These are phyloP conservation scores for Rhinolophus sinicus DNA, from an alignment of 2,113 vertebrate species.

Conservation along the genomic window DNA sequence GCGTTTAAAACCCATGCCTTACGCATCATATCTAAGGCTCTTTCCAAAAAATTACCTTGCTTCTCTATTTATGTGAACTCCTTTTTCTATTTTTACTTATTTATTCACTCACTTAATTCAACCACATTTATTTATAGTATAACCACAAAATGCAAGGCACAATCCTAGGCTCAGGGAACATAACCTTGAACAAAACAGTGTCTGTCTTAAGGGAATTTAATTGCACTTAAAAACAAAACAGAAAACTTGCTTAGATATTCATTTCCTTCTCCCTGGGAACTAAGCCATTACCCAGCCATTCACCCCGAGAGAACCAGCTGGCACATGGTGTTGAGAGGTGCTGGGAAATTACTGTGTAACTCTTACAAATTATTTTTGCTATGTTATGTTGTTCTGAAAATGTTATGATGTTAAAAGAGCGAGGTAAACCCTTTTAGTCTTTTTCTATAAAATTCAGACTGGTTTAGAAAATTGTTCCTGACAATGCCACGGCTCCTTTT, in stretches of 20 bases:
- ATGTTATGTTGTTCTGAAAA: constrained; percentile 54
- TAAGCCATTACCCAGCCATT: constrained; percentile 69
- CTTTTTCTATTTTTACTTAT: constrained; percentile 5
- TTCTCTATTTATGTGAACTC: background rate
- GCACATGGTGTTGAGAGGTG: constrained; percentile 25
- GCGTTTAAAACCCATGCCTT: background rate
- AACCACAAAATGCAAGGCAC: background rate
- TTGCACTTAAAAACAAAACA: constrained; percentile 59
- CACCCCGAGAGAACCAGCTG: constrained; percentile 71
- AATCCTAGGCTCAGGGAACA: constrained; percentile 22
- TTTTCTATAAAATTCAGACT: constrained; percentile 28
- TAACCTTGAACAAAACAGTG: background rate
- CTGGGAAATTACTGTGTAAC: constrained; percentile 35
- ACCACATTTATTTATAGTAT: background rate
- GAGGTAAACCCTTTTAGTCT: constrained; percentile 49
- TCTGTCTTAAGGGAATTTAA: constrained; percentile 54
- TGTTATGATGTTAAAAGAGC: constrained; percentile 56
- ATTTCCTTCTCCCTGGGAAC: constrained; percentile 73
- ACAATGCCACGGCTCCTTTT: background rate
- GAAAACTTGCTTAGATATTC: constrained; percentile 63
- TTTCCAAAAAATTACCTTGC: background rate
- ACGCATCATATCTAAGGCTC: background rate
- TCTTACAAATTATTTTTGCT: constrained; percentile 62
- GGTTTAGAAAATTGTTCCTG: constrained; percentile 8
- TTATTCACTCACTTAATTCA: constrained; percentile 3